Evolutionary conservation across 64 coral and sea anemone species (phyloP), one percentile per base, ranked within the genome.

Genomic region (Montipora foliosa): DNA sequence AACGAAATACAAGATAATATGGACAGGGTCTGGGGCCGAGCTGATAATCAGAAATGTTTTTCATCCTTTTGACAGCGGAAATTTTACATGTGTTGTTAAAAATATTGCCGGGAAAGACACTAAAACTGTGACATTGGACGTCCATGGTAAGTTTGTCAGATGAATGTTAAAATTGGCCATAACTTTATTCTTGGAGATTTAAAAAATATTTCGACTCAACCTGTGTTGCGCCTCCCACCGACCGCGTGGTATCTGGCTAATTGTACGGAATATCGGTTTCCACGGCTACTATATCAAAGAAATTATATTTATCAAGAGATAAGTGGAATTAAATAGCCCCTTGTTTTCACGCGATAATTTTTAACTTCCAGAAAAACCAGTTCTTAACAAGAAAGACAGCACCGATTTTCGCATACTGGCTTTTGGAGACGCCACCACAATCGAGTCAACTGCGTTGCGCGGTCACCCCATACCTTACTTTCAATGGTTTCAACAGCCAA

Each of bases 401-500:
- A 93, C 78, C 11, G 92, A 77, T 6, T 80, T 78, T n/a, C 77
- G 67, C 8, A 50, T 88, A 0, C 62, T 82, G 20, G 24, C 58
- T 16, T 88, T 79, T 75, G 67, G 21, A 44, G 84, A 79, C 7
- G 51, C 80, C 61, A 79, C 59, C 4, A 80, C 73, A 17, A 77
- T 93, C 3, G 57, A 84, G 19, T 79, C 87, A 49, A 78, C 77
- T 5, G 84, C 81, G 19, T 17, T 93, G 53, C 85, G 92, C 29
- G 92, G 92, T 55, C 60, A 88, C 12, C 92, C 92, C 0, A 51
- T 25, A 71, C 92, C 92, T 72, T 74, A 62, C 83, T 93, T 88
- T 76, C 70, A 74, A 25, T 93, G 92, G 92, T 93, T 58, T 68
- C 85, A 51, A 49, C 92, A 93, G 58, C 52, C 17, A 74, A 75